Percentiles rank a stretch among this genome's conserved stretches.
These are phyloP conservation scores for Blastobasis lacticolella DNA, from an alignment of 2,888 invertebrate genomes.

Conservation along the genomic window DNA sequence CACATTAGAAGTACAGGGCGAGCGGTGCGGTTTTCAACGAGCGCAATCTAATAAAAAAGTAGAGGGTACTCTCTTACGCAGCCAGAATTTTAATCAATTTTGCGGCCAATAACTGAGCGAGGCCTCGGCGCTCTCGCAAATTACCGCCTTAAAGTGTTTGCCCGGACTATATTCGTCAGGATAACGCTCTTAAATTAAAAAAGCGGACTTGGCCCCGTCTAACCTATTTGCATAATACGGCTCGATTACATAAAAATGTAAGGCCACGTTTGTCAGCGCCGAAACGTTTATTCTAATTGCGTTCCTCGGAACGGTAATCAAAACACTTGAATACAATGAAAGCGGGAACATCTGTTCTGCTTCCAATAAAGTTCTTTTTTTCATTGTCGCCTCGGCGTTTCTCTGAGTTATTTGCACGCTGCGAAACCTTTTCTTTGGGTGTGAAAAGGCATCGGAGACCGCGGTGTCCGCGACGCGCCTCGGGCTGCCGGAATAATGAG, in stretches of 20 bases:
- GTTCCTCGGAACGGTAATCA: constrained; percentile 10
- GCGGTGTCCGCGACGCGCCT: constrained; percentile 28
- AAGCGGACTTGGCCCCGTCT: constrained; percentile 24
- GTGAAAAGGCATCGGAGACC: constrained; percentile 20
- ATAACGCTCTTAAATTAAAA: constrained; percentile 42
- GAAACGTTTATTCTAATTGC: constrained; percentile 18
- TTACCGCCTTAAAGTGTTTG: constrained; percentile 51
- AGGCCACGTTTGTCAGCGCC: constrained; percentile 9
- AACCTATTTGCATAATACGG: constrained; percentile 33
- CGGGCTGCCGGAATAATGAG: constrained; percentile 36
- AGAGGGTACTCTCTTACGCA: constrained; percentile 49
- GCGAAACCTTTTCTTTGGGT: constrained; percentile 18
- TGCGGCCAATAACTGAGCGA: constrained; percentile 56
- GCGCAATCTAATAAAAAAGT: constrained; percentile 57
- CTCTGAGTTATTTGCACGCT: constrained; percentile 6
- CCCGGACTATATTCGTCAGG: constrained; percentile 43
- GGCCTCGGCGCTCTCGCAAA: constrained; percentile 44
- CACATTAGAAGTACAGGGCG: constrained; percentile 30
- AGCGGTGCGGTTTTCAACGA: constrained; percentile 33
- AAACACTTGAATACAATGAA: constrained; percentile 9
- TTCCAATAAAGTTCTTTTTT: constrained; percentile 23
- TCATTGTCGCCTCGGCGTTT: constrained; percentile 18
- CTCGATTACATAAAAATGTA: constrained; percentile 25
- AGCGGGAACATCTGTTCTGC: constrained; percentile 17
- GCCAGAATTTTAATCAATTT: constrained; percentile 68